Conservation (phyloP, 1,140 invertebrate genomes). For the Himalopsyche phryganea region DNA sequence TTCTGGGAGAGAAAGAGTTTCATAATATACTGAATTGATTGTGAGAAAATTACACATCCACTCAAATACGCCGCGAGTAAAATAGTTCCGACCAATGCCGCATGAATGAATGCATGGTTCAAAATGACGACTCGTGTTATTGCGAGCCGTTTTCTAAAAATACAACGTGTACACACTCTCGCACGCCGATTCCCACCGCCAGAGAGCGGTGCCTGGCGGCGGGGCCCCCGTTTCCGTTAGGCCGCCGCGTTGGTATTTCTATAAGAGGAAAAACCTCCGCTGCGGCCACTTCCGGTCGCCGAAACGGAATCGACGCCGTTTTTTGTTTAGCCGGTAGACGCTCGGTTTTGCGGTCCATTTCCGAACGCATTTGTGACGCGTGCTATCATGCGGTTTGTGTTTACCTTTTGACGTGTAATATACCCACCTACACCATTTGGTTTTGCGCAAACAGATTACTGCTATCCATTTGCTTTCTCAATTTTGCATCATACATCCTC, state of each 20-base stretch:
- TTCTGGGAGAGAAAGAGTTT: too few species aligned
- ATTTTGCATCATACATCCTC: neutral
- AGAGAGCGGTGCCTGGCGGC: neutral
- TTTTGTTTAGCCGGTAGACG: neutral
- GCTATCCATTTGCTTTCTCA: neutral
- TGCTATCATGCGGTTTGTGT: too few species aligned
- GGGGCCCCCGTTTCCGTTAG: constrained; percentile 8
- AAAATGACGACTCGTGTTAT: too few species aligned
- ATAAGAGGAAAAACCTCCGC: constrained; percentile 16
- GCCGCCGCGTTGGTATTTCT: constrained; percentile 17
- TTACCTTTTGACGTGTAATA: too few species aligned
- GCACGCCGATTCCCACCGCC: too few species aligned
- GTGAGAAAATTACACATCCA: too few species aligned
- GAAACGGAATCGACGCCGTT: neutral
- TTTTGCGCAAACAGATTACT: neutral
- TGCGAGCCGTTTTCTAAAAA: too few species aligned
- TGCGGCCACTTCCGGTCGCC: constrained; percentile 12
- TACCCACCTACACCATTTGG: neutral
- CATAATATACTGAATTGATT: too few species aligned
- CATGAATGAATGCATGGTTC: too few species aligned
- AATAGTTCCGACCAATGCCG: too few species aligned
- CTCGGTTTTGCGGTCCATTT: constrained; percentile 1
- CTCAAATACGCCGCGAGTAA: too few species aligned
- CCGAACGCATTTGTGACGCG: neutral
- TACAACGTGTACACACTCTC: too few species aligned